Base-by-base conservation (phyloP, 2,113 vertebrate genomes). In the Phyllostomus hastatus region DNA sequence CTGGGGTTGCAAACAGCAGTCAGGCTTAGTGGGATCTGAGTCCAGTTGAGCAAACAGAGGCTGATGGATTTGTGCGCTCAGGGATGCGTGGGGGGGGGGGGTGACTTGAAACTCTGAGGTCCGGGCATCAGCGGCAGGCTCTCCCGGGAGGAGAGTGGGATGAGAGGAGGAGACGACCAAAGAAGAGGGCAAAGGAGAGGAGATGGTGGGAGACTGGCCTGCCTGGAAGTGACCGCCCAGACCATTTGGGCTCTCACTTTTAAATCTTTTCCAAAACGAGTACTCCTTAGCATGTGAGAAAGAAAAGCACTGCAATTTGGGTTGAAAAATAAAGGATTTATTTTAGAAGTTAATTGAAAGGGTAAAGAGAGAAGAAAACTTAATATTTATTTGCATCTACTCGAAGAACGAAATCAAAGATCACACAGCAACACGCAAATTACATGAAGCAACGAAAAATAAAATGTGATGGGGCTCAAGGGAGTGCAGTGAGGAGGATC, bases 271-370 rank as follows among this genome's bases (percentile, higher is more conserved):
- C 69, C 16, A 9, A 97, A 38, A 33, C 54, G 31, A 82, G 19
- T 54, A 80, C 38, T 73, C 48, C 81, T 96, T 83, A 88, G 31
- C 31, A 24, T 88, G 67, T 0, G 52, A 94, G 82, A 96, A 97
- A 92, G 79, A 97, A 97, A 97, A 95, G 90, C 33, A 96, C 48
- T 67, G 89, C 35, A 24, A 97, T 97, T 98, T 80, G 57, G 97
- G 96, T 99, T 98, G 98, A 98, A 99, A 99, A 99, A 99, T 99
- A 99, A 98, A 98, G 79, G 86, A 97, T 99, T 99, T 99, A 99
- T 98, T 99, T 88, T 95, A 96, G 97, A 92, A 94, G 88, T 75
- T 83, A 96, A 95, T 95, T 87, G 91, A 97, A 82, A 90, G 94
- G 96, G 64, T 86, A 91, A 59, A 57, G 72, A 82, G 92, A 94